phyloP scores from a whole-genome alignment of 2,888 invertebrate species.

The Fragum sueziense region DNA sequence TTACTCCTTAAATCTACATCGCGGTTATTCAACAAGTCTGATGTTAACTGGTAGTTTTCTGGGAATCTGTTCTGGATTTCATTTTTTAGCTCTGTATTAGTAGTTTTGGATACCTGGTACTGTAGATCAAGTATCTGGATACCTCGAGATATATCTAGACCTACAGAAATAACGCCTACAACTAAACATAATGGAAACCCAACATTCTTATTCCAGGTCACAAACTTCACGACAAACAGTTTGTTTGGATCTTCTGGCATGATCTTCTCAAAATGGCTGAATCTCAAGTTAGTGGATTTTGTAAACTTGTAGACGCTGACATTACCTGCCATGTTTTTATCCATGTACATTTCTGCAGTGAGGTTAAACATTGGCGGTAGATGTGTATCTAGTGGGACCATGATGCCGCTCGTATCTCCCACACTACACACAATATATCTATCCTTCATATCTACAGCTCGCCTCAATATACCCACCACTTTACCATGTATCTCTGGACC shows the following conservation, averaged over 20 bases:
- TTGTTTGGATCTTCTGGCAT: constrained; percentile 63
- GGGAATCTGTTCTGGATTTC: constrained; percentile 65
- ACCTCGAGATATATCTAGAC: constrained; percentile 61
- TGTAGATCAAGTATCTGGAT: constrained; percentile 73
- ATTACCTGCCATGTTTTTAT: constrained; percentile 63
- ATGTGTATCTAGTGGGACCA: constrained; percentile 74
- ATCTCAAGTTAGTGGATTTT: constrained; percentile 63
- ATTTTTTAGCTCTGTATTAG: constrained; percentile 55
- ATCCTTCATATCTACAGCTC: constrained; percentile 65
- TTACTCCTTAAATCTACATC: constrained; percentile 61
- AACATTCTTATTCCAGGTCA: constrained; percentile 74
- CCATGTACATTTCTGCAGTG: constrained; percentile 52
- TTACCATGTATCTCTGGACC: constrained; percentile 60
- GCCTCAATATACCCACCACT: constrained; percentile 75
- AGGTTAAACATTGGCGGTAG: constrained; percentile 74
- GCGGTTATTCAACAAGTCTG: constrained; percentile 56
- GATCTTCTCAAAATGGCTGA: constrained; percentile 73
- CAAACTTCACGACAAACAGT: constrained; percentile 76
- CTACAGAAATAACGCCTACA: constrained; percentile 72
- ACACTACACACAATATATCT: constrained; percentile 76
- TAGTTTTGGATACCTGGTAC: constrained; percentile 65
- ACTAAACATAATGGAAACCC: constrained; percentile 76
- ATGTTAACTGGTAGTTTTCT: constrained; percentile 57
- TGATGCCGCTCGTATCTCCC: constrained; percentile 71
- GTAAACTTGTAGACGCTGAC: constrained; percentile 70